Percentiles rank a stretch among this genome's conserved stretches.
phyloP scores from a whole-genome alignment of 1,140 invertebrate species.

The Pinna nobilis region DNA sequence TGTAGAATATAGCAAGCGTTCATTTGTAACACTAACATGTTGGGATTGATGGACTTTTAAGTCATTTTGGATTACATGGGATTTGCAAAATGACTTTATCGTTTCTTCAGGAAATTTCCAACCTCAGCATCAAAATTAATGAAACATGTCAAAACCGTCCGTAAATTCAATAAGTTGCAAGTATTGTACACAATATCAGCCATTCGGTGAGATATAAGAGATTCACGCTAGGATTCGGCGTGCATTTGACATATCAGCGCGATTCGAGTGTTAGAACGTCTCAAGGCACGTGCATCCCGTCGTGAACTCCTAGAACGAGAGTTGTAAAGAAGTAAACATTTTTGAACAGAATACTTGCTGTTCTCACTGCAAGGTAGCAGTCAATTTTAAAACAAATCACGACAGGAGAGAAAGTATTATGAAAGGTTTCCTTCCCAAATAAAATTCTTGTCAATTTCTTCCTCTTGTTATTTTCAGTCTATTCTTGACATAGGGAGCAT shows the following conservation, averaged over 20 bases:
- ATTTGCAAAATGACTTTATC: slow-evolving; percentile 16
- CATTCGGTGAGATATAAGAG: slow-evolving; percentile 17
- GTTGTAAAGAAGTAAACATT: slow-evolving; percentile 23
- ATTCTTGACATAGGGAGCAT: slow-evolving; percentile 17
- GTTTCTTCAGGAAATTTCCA: neutral
- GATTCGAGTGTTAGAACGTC: slow-evolving; percentile 21
- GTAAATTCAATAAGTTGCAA: slow-evolving; percentile 26
- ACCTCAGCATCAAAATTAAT: slow-evolving; percentile 26
- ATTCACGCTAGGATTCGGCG: slow-evolving; percentile 15
- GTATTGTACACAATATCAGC: slow-evolving; percentile 32
- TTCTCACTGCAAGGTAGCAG: slow-evolving; percentile 32
- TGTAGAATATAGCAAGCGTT: neutral
- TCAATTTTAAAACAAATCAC: slow-evolving; percentile 30
- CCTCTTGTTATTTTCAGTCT: slow-evolving; percentile 15
- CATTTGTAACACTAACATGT: neutral
- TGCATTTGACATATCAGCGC: slow-evolving; percentile 33
- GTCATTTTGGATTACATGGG: slow-evolving; percentile 15
- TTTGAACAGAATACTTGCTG: slow-evolving; percentile 29
- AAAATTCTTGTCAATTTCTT: slow-evolving; percentile 33
- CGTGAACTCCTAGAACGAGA: slow-evolving; percentile 1
- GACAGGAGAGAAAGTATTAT: slow-evolving; percentile 37
- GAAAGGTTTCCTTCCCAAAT: slow-evolving; percentile 34
- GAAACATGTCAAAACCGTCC: slow-evolving; percentile 38
- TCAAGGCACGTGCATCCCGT: slow-evolving; percentile 17
- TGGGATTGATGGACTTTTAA: slow-evolving; percentile 20